phyloP scores from a whole-genome alignment of 2,797 vertebrate species.

The Philypnodon macrostomus region DNA sequence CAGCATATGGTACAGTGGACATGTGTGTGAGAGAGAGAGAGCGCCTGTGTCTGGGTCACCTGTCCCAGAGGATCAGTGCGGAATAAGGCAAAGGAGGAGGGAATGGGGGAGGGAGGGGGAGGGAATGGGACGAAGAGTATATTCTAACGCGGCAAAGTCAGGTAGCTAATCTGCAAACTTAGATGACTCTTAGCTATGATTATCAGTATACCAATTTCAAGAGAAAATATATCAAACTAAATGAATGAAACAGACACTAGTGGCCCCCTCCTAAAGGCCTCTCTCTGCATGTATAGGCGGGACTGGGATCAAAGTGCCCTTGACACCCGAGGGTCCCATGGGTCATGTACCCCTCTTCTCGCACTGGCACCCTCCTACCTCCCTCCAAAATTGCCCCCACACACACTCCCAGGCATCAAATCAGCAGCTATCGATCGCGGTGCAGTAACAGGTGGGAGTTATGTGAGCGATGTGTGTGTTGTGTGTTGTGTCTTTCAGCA shows the following conservation, averaged over 20 bases:
- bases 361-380: not conserved
- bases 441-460: constrained; percentile 54
- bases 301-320: constrained; percentile 61
- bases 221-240: no score
- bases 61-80: constrained; percentile 63
- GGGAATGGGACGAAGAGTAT: constrained; percentile 12
- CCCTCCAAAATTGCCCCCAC: constrained; percentile 15
- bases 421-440: constrained; percentile 43
- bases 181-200: no score
- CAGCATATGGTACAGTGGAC: constrained; percentile 24
- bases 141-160: no score
- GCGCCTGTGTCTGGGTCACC: constrained; percentile 48
- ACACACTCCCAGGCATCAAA: constrained; percentile 47
- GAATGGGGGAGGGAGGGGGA: constrained; percentile 9
- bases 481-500: constrained; percentile 39
- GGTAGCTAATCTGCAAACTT: constrained; percentile 12
- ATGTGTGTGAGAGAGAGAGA: constrained; percentile 23
- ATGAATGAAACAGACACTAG: not conserved
- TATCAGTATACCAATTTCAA: no score
- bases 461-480: constrained; percentile 16
- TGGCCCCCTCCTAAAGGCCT: constrained; percentile 32
- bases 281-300: constrained; percentile 41
- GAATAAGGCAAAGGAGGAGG: constrained; percentile 21
- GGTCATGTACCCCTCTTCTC: constrained; percentile 44
- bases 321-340: constrained; percentile 54